These are phyloP conservation scores for Plumapathes pennacea DNA, from an alignment of 92 coral and sea anemone genomes.

Conservation along the genomic window DNA sequence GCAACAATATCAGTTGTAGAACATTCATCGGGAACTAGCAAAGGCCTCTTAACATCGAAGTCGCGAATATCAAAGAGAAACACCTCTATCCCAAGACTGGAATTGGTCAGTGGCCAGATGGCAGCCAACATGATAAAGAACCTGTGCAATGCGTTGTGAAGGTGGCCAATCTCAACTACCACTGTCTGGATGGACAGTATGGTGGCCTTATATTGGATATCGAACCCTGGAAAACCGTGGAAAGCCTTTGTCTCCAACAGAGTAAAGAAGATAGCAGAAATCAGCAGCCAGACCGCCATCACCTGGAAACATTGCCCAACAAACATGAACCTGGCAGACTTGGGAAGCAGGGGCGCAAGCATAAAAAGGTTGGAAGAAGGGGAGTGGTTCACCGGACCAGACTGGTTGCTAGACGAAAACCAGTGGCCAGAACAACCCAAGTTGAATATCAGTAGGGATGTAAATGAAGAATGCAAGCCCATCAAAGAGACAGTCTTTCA, in stretches of 20 bases:
- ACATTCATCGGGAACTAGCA: slow-evolving; percentile 16
- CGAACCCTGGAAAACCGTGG: slow-evolving; percentile 27
- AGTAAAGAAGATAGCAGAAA: slow-evolving; percentile 34
- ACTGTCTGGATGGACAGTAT: slow-evolving; percentile 23
- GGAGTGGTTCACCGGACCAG: slow-evolving; percentile 39
- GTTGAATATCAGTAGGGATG: slow-evolving; percentile 8
- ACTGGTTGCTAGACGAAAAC: slow-evolving; percentile 17
- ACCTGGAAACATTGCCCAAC: slow-evolving; percentile 45
- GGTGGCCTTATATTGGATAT: slow-evolving; percentile 18
- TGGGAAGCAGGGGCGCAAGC: slow-evolving; percentile 41
- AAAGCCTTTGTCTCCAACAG: slow-evolving; percentile 43
- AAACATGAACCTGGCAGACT: slow-evolving; percentile 32
- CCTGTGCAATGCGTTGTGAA: slow-evolving; percentile 6
- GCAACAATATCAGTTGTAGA: slow-evolving; percentile 24
- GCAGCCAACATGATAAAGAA: slow-evolving; percentile 28
- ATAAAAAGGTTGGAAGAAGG: slow-evolving; percentile 33
- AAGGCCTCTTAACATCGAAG: slow-evolving; percentile 31
- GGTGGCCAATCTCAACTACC: slow-evolving; percentile 4
- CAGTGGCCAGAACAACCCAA: slow-evolving; percentile 53
- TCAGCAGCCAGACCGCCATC: slow-evolving; percentile 9
- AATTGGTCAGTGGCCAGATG: slow-evolving; percentile 39
- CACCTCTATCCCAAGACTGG: slow-evolving; percentile 32
- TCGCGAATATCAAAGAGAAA: slow-evolving; percentile 27
- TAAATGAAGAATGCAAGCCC: slow-evolving; percentile 10
- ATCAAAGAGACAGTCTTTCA: slow-evolving; percentile 4